Percentiles rank a stretch among this genome's conserved stretches.
phyloP scores from a whole-genome alignment of 2,113 vertebrate genomes.

The Grantiella picta region DNA sequence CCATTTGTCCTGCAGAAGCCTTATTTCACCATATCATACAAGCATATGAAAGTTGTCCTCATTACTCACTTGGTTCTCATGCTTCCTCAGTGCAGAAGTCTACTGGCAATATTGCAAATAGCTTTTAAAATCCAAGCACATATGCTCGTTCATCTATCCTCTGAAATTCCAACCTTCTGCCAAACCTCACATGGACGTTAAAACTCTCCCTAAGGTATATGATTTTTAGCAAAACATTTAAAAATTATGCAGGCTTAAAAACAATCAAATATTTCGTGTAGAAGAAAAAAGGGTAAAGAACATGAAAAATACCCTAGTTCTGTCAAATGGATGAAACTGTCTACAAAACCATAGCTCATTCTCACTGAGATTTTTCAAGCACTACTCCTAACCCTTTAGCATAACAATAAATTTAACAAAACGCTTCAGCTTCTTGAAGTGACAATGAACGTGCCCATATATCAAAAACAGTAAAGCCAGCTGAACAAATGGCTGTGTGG shows the following conservation, averaged over 20 bases:
- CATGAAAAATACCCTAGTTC: background rate
- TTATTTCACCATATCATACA: background rate
- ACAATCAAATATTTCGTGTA: background rate
- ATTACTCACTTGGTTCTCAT: background rate
- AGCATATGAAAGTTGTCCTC: slow-evolving; percentile 38
- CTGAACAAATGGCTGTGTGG: background rate
- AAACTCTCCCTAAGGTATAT: background rate
- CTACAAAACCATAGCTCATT: background rate
- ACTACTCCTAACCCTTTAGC: background rate
- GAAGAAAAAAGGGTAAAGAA: background rate
- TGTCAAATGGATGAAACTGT: background rate
- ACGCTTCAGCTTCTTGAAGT: background rate
- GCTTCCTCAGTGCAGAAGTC: slow-evolving; percentile 1
- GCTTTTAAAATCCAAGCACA: slow-evolving; percentile 33
- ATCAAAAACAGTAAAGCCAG: background rate
- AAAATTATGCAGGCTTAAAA: background rate
- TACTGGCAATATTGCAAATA: slow-evolving; percentile 31
- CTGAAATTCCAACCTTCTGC: background rate
- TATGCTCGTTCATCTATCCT: background rate
- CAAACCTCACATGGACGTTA: background rate
- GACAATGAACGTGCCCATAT: background rate
- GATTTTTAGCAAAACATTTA: background rate
- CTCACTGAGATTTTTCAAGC: background rate
- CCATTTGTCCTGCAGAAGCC: background rate
- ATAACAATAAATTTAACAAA: background rate